phyloP scores from a whole-genome alignment of 1,140 invertebrate species.

The Diabrotica virgifera region DNA sequence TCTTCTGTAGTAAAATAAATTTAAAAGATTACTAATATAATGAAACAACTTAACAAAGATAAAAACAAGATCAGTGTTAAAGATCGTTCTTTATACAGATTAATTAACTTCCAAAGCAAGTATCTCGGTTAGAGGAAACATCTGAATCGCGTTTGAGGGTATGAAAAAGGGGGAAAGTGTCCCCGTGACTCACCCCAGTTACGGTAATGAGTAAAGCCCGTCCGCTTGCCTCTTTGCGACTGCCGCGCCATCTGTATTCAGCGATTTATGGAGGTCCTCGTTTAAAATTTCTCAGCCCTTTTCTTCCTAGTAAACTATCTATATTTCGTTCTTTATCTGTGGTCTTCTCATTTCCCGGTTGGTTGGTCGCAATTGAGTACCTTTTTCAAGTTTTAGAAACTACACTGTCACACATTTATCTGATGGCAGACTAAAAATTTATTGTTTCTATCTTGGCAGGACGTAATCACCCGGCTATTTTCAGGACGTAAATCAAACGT shows the following conservation, averaged over 20 bases:
- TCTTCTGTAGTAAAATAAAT: too few relatives aligned
- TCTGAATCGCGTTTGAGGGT: too few relatives aligned
- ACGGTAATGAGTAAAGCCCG: not conserved
- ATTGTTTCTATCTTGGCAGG: conserved; percentile 27
- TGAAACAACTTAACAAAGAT: too few relatives aligned
- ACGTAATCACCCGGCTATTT: conserved; percentile 15
- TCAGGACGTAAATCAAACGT: conserved; percentile 17
- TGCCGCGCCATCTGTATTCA: conserved; percentile 38
- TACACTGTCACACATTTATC: conserved; percentile 46
- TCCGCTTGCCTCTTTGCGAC: conserved; percentile 30
- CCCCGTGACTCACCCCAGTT: not conserved
- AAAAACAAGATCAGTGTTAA: too few relatives aligned
- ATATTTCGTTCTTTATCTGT: conserved; percentile 39
- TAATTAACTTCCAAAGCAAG: too few relatives aligned
- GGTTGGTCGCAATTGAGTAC: conserved; percentile 45
- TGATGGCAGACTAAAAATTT: conserved; percentile 42
- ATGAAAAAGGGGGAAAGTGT: not conserved
- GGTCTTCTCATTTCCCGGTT: conserved; percentile 46
- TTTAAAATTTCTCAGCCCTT: conserved; percentile 39
- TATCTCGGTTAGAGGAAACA: too few relatives aligned
- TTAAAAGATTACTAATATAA: too few relatives aligned
- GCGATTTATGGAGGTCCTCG: conserved; percentile 39
- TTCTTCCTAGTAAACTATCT: conserved; percentile 19
- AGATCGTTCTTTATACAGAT: too few relatives aligned
- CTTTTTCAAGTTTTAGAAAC: conserved; percentile 46